phyloP scores from a whole-genome alignment of 2,797 vertebrate genomes.

The Xyrichtys novacula region DNA sequence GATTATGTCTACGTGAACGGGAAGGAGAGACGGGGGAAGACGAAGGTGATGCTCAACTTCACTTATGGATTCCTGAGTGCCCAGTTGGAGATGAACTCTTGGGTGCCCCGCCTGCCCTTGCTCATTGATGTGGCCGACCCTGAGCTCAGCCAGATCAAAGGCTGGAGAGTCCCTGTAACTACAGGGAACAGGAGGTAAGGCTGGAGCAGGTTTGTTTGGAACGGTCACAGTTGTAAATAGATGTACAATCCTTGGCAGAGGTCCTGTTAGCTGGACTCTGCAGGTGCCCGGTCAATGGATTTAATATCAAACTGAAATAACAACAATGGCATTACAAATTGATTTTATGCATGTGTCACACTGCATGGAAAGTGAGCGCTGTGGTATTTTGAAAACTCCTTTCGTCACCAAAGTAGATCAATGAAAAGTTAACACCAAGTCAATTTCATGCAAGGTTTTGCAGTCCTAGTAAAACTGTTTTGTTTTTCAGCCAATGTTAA shows the following conservation, averaged over 20 bases:
- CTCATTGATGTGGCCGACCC: conserved; percentile 91
- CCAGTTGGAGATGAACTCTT: conserved; percentile 90
- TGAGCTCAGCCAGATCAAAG: conserved; percentile 95
- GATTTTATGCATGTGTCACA: neutral
- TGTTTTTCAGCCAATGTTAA: too few species aligned
- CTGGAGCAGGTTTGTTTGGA: neutral
- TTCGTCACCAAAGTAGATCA: neutral
- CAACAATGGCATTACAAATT: too few species aligned
- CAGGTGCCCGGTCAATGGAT: too few species aligned
- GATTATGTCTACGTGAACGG: conserved; percentile 93
- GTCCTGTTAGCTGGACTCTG: neutral
- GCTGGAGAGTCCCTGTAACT: conserved; percentile 92
- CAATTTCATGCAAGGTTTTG: neutral
- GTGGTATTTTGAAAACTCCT: too few species aligned
- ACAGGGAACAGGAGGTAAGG: conserved; percentile 86
- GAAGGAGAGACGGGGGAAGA: conserved; percentile 90
- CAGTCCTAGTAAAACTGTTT: too few species aligned
- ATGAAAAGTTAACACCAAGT: neutral
- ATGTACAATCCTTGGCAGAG: neutral
- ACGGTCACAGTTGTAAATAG: neutral
- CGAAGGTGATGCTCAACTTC: conserved; percentile 88
- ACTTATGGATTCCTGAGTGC: conserved; percentile 91
- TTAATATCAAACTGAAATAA: too few species aligned
- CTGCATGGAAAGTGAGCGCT: too few species aligned
- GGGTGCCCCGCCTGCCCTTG: conserved; percentile 93